Percentiles rank a stretch among this genome's conserved stretches.
These are phyloP conservation scores for Zosterops japonicus DNA, from an alignment of 2,113 vertebrate species.

Conservation along the genomic window DNA sequence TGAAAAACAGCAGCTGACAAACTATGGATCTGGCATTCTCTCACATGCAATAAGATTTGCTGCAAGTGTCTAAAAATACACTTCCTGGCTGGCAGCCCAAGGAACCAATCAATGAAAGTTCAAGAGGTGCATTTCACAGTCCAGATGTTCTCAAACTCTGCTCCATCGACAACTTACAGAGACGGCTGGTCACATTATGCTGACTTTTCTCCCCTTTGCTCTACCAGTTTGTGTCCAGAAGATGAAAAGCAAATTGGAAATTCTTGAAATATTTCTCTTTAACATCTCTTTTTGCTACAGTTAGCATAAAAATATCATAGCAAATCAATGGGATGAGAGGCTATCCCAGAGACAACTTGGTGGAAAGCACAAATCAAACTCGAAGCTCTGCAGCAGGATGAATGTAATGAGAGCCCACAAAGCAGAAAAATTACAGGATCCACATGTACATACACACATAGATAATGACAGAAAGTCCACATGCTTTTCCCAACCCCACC, in stretches of 20 bases:
- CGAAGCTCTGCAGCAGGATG: not conserved
- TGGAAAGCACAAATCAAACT: not conserved
- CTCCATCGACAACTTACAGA: not conserved
- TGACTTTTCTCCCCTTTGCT: not conserved
- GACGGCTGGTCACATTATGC: not conserved
- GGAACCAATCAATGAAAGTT: slow-evolving; percentile 53
- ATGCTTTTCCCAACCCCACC: not conserved
- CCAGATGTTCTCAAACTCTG: slow-evolving; percentile 53
- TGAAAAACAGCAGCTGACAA: slow-evolving; percentile 20
- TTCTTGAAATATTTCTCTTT: not conserved
- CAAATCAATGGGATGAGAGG: not conserved
- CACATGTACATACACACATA: not conserved
- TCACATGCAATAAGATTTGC: slow-evolving; percentile 31
- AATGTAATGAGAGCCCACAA: not conserved
- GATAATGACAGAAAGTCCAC: not conserved
- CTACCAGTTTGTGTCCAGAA: not conserved
- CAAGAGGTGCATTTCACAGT: slow-evolving; percentile 41
- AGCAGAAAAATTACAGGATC: not conserved
- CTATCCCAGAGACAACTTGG: not conserved
- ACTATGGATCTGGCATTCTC: slow-evolving; percentile 23
- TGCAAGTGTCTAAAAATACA: slow-evolving; percentile 56
- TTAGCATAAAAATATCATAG: not conserved
- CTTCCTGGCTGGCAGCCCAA: slow-evolving; percentile 27
- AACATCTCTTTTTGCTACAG: not conserved
- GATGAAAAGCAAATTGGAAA: not conserved